Conservation (phyloP, 2,888 invertebrate genomes). For the Synergus gifuensis region DNA sequence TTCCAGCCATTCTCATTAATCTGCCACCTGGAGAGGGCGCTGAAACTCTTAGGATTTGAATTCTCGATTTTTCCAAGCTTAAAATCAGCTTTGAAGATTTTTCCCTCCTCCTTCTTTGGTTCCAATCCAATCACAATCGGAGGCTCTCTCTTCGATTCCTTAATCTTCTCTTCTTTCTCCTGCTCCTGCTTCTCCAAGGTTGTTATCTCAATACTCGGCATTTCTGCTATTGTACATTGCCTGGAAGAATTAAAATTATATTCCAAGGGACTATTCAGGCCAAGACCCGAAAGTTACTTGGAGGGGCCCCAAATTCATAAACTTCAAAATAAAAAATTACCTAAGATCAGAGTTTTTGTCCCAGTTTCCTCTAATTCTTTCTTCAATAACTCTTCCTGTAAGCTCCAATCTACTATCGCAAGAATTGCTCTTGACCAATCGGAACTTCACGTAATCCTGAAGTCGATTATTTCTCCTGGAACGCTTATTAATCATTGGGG, state of each 20-base stretch:
- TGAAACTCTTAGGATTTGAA: conserved; percentile 62
- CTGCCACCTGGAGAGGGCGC: conserved; percentile 73
- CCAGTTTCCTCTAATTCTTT: conserved; percentile 58
- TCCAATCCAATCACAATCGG: conserved; percentile 79
- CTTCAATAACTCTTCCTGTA: conserved; percentile 82
- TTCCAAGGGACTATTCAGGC: not conserved
- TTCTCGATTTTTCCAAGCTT: conserved; percentile 70
- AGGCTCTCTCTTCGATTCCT: conserved; percentile 68
- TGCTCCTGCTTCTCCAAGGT: conserved; percentile 79
- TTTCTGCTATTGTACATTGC: conserved; percentile 70
- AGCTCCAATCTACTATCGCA: conserved; percentile 90
- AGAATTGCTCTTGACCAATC: conserved; percentile 91
- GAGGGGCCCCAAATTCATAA: not conserved
- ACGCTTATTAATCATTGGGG: conserved; percentile 80
- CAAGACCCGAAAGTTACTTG: not conserved
- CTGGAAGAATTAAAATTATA: conserved; percentile 49
- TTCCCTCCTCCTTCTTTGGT: conserved; percentile 75
- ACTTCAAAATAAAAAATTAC: conserved; percentile 36
- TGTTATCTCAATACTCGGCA: conserved; percentile 74
- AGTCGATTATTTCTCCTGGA: conserved; percentile 62
- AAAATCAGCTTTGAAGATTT: conserved; percentile 71
- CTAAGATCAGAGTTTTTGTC: conserved; percentile 37
- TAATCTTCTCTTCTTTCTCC: conserved; percentile 78
- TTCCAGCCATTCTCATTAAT: conserved; percentile 80
- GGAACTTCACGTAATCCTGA: conserved; percentile 85